Evolutionary conservation across 2,888 invertebrate genomes (phyloP), one percentile per base, ranked within the genome.

Genomic region (Neoitamus cyanurus): DNA sequence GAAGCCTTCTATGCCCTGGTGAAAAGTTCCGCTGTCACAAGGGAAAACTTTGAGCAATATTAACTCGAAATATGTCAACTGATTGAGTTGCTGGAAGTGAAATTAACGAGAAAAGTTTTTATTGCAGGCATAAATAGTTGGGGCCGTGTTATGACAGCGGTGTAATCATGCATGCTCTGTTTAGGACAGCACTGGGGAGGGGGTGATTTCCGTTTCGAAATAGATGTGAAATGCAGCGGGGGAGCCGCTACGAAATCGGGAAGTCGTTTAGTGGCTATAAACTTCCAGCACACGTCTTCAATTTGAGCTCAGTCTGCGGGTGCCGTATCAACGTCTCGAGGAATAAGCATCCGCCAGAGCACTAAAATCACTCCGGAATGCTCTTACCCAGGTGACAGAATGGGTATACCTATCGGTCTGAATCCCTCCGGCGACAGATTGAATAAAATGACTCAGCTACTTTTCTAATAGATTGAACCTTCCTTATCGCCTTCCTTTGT

Each of bases 41-140:
- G 42, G 82, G 36, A 82, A 82, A 82, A 82, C 82, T 82, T 82
- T 28, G 68, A 68, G 69, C 69, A 82, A 82, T 82, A 82, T 82
- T 69, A 82, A 82, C 82, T 82, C 42, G 82, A 82, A 82, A 82
- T 82, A 82, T 82, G 82, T 82, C 82, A 82, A 82, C 82, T 82
- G 82, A 82, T 82, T 82, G 82, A 82, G 82, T 69, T 30, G 69
- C 69, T 82, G 68, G 82, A 82, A 82, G 82, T 82, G 82, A 82
- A 82, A 82, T 82, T 82, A 82, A 68, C 69, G 82, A 69, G 82
- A 69, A 82, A 82, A 82, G 69, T 82, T 82, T 82, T 82, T 69
- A 82, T 69, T 82, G 58, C 82, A 37, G 58, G 31, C 31, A 80
- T 30, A 37, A 42, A 37, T 75, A 42, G 37, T 75, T 75, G 37